Base-by-base conservation (phyloP, 2,113 vertebrate genomes). In the Sisor rabdophorus region DNA sequence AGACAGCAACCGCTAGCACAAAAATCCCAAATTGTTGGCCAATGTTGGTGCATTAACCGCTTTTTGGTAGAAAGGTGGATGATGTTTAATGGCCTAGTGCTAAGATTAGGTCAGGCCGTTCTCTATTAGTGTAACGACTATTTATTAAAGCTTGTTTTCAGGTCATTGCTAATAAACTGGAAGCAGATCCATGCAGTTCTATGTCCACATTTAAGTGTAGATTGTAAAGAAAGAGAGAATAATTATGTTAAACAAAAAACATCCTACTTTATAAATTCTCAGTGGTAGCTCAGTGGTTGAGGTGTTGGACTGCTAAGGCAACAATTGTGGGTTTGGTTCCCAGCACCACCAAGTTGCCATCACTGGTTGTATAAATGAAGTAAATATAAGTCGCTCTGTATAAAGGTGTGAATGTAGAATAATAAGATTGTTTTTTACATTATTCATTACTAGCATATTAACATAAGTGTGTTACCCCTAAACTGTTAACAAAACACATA, bases 111-210 rank as follows among this genome's bases (percentile, higher is more conserved):
- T 75, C 60, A 61, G 65, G 50, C 72, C n/a, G 10, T 70, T 71
- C 73, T 64, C 52, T 58, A 71, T 71, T 71, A 71, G 36, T 63
- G 20, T 52, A 71, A 71, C 48, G 54, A 56, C 73, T 65, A 53
- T 76, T 76, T 67, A 76, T 80, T 80, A 76, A 19, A 32, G 79
- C 79, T 76, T 64, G 67, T 71, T 56, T 75, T 63, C 70, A 54
- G 67, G 58, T 56, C 44, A 64, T 48, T 50, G 65, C 36, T 76
- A 71, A 63, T 65, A 56, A 48, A 52, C 20, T 61, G 12, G 24
- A 71, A 76, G 30, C n/a, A 32, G 17, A n/a, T 10, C 26, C 19
- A 24, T 71, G 32, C 13, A 56, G 52, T 48, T 56, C 2, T 63
- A 70, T 8, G 32, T 28, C 28, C 26, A 28, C 24, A n/a, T 68